Conservation (phyloP, 2,113 vertebrate genomes). For the Alethe diademata region DNA sequence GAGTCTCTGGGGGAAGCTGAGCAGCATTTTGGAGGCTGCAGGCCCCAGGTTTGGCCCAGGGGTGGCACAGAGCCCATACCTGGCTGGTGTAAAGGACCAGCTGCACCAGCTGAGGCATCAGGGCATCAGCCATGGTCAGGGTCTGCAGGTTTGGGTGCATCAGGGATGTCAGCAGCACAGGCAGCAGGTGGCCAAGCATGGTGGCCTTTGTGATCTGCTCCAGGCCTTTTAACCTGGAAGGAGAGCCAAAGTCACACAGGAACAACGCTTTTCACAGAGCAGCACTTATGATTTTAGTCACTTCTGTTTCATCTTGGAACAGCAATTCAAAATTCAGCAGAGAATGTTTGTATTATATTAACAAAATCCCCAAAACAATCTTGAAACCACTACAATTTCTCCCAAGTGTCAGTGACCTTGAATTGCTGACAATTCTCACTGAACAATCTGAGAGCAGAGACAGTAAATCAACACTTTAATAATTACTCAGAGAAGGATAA, state of each 20-base stretch:
- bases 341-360: neutral
- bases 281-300: neutral
- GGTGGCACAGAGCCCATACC: slow-evolving; percentile 65
- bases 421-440: neutral
- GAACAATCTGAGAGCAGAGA: neutral
- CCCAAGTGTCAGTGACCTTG: neutral
- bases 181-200: slow-evolving; percentile 95
- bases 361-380: neutral
- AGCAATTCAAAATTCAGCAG: neutral
- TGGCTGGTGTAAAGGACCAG: slow-evolving; percentile 97
- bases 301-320: neutral
- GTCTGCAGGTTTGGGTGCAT: slow-evolving; percentile 98
- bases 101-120: slow-evolving; percentile 97
- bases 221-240: slow-evolving; percentile 89
- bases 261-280: neutral
- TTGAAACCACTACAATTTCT: neutral
- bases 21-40: neutral
- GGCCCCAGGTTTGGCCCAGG: neutral
- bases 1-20: neutral
- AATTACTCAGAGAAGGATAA: slow-evolving; percentile 3
- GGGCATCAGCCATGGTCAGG: slow-evolving; percentile 89
- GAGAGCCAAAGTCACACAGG: neutral
- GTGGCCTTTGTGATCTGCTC: slow-evolving; percentile 97
- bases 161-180: slow-evolving; percentile 91
- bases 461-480: slow-evolving; percentile 3